phyloP scores from a whole-genome alignment of 2,113 vertebrate species.

The Alethe castanea region DNA sequence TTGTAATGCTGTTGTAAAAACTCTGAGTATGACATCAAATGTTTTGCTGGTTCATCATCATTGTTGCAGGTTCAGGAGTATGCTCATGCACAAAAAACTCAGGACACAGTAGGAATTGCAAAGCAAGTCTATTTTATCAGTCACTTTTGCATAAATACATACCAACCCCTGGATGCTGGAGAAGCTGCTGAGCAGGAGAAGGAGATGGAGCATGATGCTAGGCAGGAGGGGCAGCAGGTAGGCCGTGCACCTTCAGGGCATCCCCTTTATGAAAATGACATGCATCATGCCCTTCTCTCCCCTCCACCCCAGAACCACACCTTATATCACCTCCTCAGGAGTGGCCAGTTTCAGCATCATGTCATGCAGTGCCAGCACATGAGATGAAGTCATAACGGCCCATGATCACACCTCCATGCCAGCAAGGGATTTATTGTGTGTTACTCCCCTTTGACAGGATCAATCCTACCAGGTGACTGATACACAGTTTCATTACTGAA shows the following conservation, averaged over 20 bases:
- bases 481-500: not conserved
- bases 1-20: not conserved
- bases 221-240: not conserved
- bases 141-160: not conserved
- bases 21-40: not conserved
- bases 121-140: not conserved
- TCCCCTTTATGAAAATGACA: accelerated
- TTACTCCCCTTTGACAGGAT: not conserved
- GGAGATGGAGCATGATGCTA: not conserved
- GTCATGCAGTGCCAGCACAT: accelerated
- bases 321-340: not conserved
- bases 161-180: not conserved
- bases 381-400: not conserved
- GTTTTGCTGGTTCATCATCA: not conserved
- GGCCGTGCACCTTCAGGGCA: not conserved
- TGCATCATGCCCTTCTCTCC: not conserved
- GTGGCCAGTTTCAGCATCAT: not conserved
- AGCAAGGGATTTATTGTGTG: not conserved
- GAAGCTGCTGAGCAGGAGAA: accelerated
- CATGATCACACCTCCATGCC: not conserved
- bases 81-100: not conserved
- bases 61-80: not conserved
- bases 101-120: not conserved
- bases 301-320: not conserved
- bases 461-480: not conserved